These are phyloP conservation scores for Ormia ochracea DNA, from an alignment of 2,888 invertebrate genomes.

Conservation along the genomic window DNA sequence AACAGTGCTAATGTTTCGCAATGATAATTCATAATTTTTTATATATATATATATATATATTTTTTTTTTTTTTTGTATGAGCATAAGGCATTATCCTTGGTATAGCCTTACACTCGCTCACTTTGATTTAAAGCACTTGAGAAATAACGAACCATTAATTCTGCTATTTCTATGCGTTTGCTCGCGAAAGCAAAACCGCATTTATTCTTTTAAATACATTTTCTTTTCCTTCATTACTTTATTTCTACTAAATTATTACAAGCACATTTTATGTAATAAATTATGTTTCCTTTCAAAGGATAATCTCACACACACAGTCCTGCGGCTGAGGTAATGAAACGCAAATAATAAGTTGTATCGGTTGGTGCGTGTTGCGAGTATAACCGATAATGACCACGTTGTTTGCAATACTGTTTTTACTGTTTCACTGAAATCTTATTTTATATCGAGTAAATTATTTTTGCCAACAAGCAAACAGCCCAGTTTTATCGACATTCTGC, in stretches of 20 bases:
- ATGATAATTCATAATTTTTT: too few relatives aligned
- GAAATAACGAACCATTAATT: constrained; percentile 1
- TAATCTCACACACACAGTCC: background rate
- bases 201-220: background rate
- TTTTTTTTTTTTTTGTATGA: background rate
- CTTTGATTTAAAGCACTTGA: background rate
- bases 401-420: constrained; percentile 58
- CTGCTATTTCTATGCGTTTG: background rate
- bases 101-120: constrained; percentile 38
- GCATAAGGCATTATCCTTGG: constrained; percentile 55
- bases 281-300: background rate
- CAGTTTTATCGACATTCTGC: background rate
- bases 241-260: background rate
- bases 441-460: constrained; percentile 46
- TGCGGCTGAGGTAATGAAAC: background rate
- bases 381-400: constrained; percentile 59
- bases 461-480: background rate
- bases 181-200: background rate
- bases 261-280: background rate
- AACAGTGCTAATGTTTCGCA: background rate
- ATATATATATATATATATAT: too few relatives aligned
- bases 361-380: constrained; percentile 27
- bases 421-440: constrained; percentile 47
- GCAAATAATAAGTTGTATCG: constrained; percentile 1
- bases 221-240: background rate